These are phyloP conservation scores for Vulpes vulpes DNA, from an alignment of 2,113 vertebrate species.

Conservation along the genomic window DNA sequence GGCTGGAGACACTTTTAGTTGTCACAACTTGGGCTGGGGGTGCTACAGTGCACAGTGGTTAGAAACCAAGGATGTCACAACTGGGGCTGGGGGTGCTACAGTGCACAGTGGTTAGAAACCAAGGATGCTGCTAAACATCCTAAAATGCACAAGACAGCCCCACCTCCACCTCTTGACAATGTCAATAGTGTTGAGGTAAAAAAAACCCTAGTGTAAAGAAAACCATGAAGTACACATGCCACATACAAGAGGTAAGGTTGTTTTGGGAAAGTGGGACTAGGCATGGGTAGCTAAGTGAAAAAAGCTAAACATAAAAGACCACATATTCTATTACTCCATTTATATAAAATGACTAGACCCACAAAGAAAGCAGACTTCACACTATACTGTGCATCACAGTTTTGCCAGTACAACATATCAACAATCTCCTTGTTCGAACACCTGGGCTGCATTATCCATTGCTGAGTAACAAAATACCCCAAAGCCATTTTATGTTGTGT, in stretches of 20 bases:
- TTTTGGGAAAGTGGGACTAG: background rate
- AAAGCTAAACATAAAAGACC: background rate
- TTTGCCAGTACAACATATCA: background rate
- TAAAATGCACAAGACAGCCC: background rate
- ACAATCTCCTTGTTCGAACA: background rate
- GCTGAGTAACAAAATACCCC: background rate
- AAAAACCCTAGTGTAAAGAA: background rate
- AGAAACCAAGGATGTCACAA: background rate
- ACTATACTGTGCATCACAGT: background rate
- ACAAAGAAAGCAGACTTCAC: background rate
- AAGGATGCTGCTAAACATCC: background rate
- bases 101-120: background rate
- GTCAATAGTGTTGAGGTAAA: background rate
- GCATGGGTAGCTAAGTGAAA: background rate
- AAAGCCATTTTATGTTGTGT: background rate
- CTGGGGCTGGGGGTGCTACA: background rate
- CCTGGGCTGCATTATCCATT: background rate
- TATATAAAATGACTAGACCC: background rate
- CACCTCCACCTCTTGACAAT: background rate
- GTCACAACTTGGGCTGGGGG: background rate
- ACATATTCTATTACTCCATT: background rate
- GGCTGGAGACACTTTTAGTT: background rate
- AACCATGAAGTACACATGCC: background rate
- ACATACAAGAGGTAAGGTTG: background rate
- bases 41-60: background rate